Conservation (phyloP, 2,797 vertebrate species). For the Sarcophilus harrisii region DNA sequence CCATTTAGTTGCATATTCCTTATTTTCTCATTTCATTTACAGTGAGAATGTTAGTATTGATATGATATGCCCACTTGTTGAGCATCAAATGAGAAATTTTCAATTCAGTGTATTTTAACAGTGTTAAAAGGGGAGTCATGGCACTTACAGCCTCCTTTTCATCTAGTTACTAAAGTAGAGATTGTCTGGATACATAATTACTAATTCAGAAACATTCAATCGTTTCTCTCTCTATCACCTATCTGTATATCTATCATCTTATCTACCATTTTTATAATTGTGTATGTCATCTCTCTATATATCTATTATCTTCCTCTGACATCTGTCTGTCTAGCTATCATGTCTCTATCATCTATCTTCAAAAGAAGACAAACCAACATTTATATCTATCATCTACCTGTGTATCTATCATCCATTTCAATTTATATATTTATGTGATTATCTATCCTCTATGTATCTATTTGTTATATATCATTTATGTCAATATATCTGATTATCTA, state of each 20-base stretch:
- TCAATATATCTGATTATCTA: too few relatives aligned
- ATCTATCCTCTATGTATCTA: too few relatives aligned
- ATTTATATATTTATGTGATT: too few relatives aligned
- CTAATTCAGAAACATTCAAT: not conserved
- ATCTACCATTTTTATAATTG: not conserved
- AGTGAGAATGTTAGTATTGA: not conserved
- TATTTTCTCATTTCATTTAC: not conserved
- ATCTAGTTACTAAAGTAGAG: not conserved
- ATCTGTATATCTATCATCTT: not conserved
- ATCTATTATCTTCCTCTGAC: too few relatives aligned
- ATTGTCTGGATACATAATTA: not conserved
- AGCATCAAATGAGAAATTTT: not conserved
- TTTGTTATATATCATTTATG: not conserved
- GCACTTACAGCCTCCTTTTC: not conserved
- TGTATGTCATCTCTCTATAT: too few relatives aligned
- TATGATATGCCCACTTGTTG: not conserved
- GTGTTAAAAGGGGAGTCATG: not conserved
- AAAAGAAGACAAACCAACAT: too few relatives aligned
- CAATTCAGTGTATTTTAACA: not conserved
- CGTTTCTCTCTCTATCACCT: too few relatives aligned
- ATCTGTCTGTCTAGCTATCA: too few relatives aligned
- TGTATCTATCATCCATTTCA: not conserved
- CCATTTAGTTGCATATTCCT: not conserved
- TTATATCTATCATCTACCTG: not conserved
- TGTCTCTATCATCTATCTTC: too few relatives aligned